These are phyloP conservation scores for Microcebus lehilahytsara DNA, from an alignment of 2,113 vertebrate genomes.

Conservation along the genomic window DNA sequence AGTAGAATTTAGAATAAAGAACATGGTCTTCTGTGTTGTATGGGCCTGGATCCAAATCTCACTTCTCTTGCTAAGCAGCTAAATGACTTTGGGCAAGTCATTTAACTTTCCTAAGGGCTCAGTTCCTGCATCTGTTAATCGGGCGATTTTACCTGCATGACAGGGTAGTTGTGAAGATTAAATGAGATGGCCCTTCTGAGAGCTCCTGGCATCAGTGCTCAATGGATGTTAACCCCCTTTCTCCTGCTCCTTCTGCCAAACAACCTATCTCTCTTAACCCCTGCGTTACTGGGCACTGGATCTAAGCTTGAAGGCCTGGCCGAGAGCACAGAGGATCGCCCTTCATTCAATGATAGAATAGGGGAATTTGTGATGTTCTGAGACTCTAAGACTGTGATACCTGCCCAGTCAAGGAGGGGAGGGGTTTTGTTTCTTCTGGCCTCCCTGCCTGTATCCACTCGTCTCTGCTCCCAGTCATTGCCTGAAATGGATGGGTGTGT, in stretches of 20 bases:
- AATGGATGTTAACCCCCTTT: accelerated
- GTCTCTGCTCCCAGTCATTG: neutral
- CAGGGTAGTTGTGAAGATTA: neutral
- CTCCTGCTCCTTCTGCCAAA: neutral
- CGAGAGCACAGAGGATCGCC: neutral
- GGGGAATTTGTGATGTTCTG: neutral
- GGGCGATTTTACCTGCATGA: too few relatives aligned
- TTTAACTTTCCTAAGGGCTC: neutral
- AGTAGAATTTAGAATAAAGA: neutral
- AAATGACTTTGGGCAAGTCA: neutral
- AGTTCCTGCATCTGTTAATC: neutral
- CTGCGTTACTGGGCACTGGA: neutral
- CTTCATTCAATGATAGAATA: accelerated
- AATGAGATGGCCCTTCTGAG: neutral
- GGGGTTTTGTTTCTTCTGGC: neutral
- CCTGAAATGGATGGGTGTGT: neutral
- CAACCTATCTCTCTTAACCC: neutral
- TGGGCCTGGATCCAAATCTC: neutral
- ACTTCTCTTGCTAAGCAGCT: neutral
- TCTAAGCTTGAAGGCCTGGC: neutral
- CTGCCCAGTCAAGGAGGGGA: neutral
- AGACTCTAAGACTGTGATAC: neutral
- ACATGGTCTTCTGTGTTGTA: neutral
- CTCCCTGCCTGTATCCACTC: neutral
- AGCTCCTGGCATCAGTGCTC: neutral